Percentiles rank a stretch among this genome's conserved stretches.
These are phyloP conservation scores for Thyatira batis DNA, from an alignment of 2,888 invertebrate genomes.

Conservation along the genomic window DNA sequence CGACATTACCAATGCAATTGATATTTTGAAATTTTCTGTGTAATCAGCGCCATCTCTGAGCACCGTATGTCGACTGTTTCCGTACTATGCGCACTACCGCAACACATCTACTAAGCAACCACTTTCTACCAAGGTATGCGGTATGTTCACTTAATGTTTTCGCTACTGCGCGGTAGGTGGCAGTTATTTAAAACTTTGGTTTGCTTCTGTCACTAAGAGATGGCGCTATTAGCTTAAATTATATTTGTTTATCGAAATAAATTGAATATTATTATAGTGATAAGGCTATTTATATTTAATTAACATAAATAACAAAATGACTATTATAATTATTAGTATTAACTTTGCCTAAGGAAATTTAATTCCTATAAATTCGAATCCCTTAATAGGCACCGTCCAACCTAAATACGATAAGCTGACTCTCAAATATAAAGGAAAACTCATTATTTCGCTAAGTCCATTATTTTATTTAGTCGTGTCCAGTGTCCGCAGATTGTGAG, in stretches of 20 bases:
- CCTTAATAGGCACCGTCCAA: too few species aligned
- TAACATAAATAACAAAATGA: too few species aligned
- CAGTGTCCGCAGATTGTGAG: conserved; percentile 14
- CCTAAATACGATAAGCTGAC: not conserved
- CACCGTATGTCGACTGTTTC: not conserved
- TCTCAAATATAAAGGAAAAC: too few species aligned
- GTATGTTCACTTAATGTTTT: not conserved
- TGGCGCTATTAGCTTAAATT: not conserved
- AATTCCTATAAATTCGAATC: too few species aligned
- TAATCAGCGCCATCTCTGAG: not conserved
- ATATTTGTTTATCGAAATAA: too few species aligned
- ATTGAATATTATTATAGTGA: too few species aligned
- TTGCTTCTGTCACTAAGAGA: not conserved
- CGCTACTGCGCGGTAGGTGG: not conserved
- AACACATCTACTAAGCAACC: not conserved
- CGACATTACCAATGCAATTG: too few species aligned
- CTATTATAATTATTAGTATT: too few species aligned
- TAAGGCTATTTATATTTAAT: too few species aligned
- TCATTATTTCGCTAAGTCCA: conserved; percentile 23
- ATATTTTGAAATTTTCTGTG: too few species aligned
- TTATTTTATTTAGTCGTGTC: conserved; percentile 31
- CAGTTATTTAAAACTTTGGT: not conserved
- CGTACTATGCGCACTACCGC: not conserved
- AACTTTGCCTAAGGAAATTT: too few species aligned
- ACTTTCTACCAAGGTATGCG: not conserved